Evolutionary conservation across 1,140 invertebrate genomes (phyloP).

Genomic region (Tetramorium parvispinum): DNA sequence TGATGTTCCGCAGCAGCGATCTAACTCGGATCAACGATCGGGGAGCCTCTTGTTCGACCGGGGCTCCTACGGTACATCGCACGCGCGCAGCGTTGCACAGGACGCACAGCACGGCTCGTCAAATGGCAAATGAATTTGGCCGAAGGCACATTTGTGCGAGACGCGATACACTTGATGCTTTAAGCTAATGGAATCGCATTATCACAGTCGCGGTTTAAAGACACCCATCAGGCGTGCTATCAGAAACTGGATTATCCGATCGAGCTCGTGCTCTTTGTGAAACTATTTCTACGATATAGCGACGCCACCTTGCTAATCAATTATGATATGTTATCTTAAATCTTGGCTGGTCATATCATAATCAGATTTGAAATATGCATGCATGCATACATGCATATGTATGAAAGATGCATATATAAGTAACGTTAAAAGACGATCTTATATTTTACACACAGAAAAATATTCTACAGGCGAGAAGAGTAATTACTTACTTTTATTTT

Average conservation of each 20-base stretch:
- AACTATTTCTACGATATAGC: not conserved
- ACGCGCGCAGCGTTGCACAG: constrained; percentile 11
- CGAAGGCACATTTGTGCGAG: constrained; percentile 29
- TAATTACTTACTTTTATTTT: no score
- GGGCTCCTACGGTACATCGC: constrained; percentile 32
- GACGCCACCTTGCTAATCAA: no score
- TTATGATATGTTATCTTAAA: not conserved
- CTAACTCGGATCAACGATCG: constrained; percentile 68
- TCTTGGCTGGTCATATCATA: no score
- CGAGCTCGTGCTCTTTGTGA: not conserved
- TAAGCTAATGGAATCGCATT: constrained; percentile 36
- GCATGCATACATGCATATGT: no score
- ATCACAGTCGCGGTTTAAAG: not conserved
- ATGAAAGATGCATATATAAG: not conserved
- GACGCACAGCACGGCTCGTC: not conserved
- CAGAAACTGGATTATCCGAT: not conserved
- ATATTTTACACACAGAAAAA: no score
- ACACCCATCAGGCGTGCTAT: not conserved
- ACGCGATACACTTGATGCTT: constrained; percentile 49
- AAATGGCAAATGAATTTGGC: constrained; percentile 54
- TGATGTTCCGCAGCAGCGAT: constrained; percentile 65
- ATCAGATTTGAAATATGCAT: not conserved
- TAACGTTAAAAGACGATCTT: not conserved
- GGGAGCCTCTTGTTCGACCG: constrained; percentile 41
- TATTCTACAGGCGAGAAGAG: no score